Evolutionary conservation across 2,888 invertebrate species (phyloP).

Genomic region (Drosophila monieri): DNA sequence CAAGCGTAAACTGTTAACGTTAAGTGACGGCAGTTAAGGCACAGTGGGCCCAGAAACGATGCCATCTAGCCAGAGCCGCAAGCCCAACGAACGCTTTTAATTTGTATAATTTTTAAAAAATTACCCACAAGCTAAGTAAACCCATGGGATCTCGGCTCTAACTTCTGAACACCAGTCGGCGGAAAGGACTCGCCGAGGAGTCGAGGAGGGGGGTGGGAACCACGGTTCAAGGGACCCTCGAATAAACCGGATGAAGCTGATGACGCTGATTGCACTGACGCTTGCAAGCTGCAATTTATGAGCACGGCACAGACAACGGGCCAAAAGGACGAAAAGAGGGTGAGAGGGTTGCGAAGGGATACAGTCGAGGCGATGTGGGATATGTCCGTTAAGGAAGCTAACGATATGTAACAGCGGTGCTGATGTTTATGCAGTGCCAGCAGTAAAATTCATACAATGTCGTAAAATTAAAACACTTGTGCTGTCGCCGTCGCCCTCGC

Average conservation of each 20-base stretch:
- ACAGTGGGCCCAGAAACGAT: slow-evolving; percentile 60
- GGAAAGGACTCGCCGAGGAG: background rate
- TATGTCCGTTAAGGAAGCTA: slow-evolving; percentile 78
- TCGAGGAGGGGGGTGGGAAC: slow-evolving; percentile 9
- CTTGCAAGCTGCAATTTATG: slow-evolving; percentile 78
- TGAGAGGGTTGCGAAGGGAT: slow-evolving; percentile 13
- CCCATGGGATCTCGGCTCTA: slow-evolving; percentile 25
- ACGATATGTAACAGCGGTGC: slow-evolving; percentile 74
- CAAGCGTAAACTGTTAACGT: slow-evolving; percentile 79
- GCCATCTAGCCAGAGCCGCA: background rate
- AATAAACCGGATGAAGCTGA: slow-evolving; percentile 74
- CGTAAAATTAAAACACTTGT: slow-evolving; percentile 82
- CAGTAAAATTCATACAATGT: slow-evolving; percentile 82
- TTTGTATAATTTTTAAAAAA: slow-evolving; percentile 40
- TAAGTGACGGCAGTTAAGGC: slow-evolving; percentile 77
- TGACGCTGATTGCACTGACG: slow-evolving; percentile 78
- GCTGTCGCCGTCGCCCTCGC: slow-evolving; percentile 60
- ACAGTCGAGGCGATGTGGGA: slow-evolving; percentile 62
- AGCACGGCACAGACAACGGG: slow-evolving; percentile 58
- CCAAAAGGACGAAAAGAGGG: slow-evolving; percentile 3
- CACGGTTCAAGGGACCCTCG: slow-evolving; percentile 48
- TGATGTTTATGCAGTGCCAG: slow-evolving; percentile 79
- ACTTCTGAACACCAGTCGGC: slow-evolving; percentile 3
- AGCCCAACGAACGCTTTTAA: slow-evolving; percentile 15
- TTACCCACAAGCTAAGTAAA: slow-evolving; percentile 34